Conservation (phyloP, 2,888 invertebrate genomes). For the Orthosia gothica region DNA sequence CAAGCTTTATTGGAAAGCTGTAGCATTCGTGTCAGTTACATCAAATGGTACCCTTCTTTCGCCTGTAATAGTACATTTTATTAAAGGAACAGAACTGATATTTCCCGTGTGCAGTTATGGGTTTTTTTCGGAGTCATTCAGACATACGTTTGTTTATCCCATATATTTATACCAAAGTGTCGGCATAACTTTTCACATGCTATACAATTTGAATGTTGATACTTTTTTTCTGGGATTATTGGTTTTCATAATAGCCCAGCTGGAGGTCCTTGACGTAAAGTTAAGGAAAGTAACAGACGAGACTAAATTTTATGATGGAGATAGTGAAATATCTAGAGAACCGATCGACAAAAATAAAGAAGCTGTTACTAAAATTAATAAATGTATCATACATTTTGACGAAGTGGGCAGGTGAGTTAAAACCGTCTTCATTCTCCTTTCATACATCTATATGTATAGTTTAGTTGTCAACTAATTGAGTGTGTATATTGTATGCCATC, state of each 20-base stretch:
- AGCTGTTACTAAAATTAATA: slow-evolving; percentile 70
- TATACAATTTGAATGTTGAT: slow-evolving; percentile 78
- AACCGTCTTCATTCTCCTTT: not conserved
- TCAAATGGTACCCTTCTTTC: slow-evolving; percentile 69
- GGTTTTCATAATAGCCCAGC: slow-evolving; percentile 77
- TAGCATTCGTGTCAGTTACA: slow-evolving; percentile 69
- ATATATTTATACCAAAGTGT: slow-evolving; percentile 79
- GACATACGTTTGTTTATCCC: slow-evolving; percentile 71
- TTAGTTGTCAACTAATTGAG: rapidly evolving
- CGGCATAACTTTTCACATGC: slow-evolving; percentile 78
- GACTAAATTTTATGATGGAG: slow-evolving; percentile 11
- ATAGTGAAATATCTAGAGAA: slow-evolving; percentile 14
- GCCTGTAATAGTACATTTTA: slow-evolving; percentile 73
- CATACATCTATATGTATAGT: not conserved
- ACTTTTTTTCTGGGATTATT: slow-evolving; percentile 79
- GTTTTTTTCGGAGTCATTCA: slow-evolving; percentile 75
- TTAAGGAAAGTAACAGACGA: slow-evolving; percentile 72
- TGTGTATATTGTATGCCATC: slow-evolving; percentile 32
- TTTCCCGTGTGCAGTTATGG: slow-evolving; percentile 77
- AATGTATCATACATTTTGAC: slow-evolving; percentile 76
- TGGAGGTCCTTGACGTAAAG: slow-evolving; percentile 79
- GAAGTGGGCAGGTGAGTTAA: slow-evolving; percentile 76
- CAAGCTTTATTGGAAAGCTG: slow-evolving; percentile 74
- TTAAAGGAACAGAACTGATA: slow-evolving; percentile 66
- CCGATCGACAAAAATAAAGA: slow-evolving; percentile 48